A percentile compares a stretch with the other conserved stretches of the same genome.
These are phyloP conservation scores for Oscheius myriophilus DNA, from an alignment of 2,888 invertebrate genomes.

Conservation along the genomic window DNA sequence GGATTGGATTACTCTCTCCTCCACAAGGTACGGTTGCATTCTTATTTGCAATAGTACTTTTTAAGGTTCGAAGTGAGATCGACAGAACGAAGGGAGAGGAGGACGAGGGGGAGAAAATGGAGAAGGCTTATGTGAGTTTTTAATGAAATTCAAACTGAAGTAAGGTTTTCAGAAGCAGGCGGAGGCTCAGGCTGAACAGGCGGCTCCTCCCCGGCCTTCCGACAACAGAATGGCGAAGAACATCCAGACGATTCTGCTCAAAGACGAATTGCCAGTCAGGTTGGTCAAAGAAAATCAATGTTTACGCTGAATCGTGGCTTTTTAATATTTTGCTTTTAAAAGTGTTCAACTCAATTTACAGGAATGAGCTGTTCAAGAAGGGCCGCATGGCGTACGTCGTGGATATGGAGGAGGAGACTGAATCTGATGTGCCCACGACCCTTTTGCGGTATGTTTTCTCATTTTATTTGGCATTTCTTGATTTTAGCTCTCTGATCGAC, in stretches of 20 bases:
- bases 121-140: slow-evolving; percentile 77
- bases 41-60: slow-evolving; percentile 2
- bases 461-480: not conserved
- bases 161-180: not conserved
- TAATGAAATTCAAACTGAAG: slow-evolving; percentile 1
- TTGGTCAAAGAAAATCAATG: too few relatives aligned
- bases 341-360: not conserved
- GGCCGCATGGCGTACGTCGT: slow-evolving; percentile 98
- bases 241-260: slow-evolving; percentile 77
- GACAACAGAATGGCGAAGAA: slow-evolving; percentile 68
- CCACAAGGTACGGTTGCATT: slow-evolving; percentile 78
- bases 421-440: slow-evolving; percentile 93
- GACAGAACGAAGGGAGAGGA: slow-evolving; percentile 75
- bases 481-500: slow-evolving; percentile 77
- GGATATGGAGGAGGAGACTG: slow-evolving; percentile 82
- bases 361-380: slow-evolving; percentile 85
- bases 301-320: too few relatives aligned
- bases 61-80: slow-evolving; percentile 82
- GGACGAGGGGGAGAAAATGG: slow-evolving; percentile 75
- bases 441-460: slow-evolving; percentile 53
- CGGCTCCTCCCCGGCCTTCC: slow-evolving; percentile 16
- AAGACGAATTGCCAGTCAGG: slow-evolving; percentile 35
- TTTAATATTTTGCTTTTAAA: slow-evolving; percentile 21
- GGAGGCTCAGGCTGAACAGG: not conserved
- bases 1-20: slow-evolving; percentile 90